phyloP scores from a whole-genome alignment of 2,113 vertebrate genomes.

The Neotoma lepida region DNA sequence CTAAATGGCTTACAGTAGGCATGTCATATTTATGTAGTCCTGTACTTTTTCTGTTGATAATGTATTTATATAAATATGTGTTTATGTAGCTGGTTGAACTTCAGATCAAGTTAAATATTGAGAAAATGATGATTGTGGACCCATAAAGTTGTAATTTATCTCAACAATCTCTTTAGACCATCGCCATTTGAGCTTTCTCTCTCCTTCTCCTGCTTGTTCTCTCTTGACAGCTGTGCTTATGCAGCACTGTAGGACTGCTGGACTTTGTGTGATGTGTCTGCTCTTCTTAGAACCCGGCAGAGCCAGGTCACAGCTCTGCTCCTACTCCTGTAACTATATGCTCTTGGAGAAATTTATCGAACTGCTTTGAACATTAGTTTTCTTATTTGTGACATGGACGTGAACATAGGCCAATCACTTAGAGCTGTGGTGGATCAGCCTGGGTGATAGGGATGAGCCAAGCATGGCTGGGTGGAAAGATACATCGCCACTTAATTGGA shows the following conservation, averaged over 20 bases:
- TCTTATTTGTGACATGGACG: not conserved
- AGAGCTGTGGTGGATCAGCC: not conserved
- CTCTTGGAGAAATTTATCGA: not conserved
- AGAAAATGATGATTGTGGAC: not conserved
- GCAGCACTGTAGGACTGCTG: not conserved
- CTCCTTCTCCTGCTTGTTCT: accelerated
- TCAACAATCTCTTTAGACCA: not conserved
- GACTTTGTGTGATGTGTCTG: not conserved
- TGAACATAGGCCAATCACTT: not conserved
- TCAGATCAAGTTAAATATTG: not conserved
- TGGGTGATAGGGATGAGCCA: not conserved
- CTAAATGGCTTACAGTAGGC: not conserved
- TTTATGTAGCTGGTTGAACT: not conserved
- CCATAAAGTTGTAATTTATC: not conserved
- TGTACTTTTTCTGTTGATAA: not conserved
- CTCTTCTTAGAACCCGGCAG: not conserved
- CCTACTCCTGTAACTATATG: not conserved
- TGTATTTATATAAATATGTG: not conserved
- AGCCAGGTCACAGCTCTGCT: not conserved
- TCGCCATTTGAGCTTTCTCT: not conserved
- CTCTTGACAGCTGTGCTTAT: not conserved
- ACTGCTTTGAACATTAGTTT: not conserved
- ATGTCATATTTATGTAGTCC: not conserved
- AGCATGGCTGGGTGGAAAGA: no score
- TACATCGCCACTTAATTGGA: not conserved